Conservation (phyloP, 2,113 vertebrate genomes). For the Muntiacus muntjak region DNA sequence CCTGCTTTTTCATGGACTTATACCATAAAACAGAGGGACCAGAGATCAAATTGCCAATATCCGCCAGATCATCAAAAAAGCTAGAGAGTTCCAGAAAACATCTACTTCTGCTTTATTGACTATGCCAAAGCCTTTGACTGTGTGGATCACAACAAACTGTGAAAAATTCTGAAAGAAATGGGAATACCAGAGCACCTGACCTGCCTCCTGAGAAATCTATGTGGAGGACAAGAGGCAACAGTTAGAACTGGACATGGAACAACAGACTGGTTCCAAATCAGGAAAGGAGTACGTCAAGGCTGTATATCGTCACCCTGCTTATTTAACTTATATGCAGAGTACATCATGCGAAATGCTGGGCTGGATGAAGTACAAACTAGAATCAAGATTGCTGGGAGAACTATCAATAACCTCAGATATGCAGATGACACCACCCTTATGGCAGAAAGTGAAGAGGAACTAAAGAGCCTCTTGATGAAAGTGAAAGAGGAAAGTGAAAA, state of each 20-base stretch:
- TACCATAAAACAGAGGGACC: not conserved
- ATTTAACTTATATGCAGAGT: not conserved
- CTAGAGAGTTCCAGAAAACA: not conserved
- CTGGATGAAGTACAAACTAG: not conserved
- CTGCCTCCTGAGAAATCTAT: not conserved
- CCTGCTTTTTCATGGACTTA: not conserved
- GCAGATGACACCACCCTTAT: not conserved
- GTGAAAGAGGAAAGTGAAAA: not conserved
- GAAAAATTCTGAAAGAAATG: not conserved
- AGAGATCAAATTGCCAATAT: not conserved
- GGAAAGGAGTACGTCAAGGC: not conserved
- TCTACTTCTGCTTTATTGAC: not conserved
- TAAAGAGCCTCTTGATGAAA: not conserved
- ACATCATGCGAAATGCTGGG: not conserved
- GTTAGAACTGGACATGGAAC: not conserved
- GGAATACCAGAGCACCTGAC: not conserved
- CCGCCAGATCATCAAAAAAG: fast-evolving
- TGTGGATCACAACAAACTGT: not conserved
- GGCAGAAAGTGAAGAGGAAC: not conserved
- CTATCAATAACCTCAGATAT: not conserved
- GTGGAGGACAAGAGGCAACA: not conserved
- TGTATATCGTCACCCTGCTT: not conserved
- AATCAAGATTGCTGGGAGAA: not conserved
- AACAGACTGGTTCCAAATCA: not conserved
- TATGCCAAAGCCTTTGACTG: not conserved